Evolutionary conservation across 2,797 vertebrate genomes (phyloP), one percentile per base, ranked within the genome.

Genomic region (Syngnathus rostellatus): DNA sequence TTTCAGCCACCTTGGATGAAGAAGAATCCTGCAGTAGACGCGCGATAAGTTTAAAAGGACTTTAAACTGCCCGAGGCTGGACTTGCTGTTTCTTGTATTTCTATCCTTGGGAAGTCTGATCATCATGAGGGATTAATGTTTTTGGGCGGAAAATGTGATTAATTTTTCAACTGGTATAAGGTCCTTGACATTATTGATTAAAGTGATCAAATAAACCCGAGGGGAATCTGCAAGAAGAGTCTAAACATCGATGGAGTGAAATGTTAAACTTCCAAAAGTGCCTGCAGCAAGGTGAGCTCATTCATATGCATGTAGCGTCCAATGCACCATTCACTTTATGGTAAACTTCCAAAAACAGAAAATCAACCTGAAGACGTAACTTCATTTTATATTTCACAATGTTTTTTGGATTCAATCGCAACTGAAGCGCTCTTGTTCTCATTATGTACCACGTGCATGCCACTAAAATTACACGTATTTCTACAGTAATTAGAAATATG

Each of bases 211-310:
- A 74, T 58, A 8, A 50, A 4, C 11, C 7, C 17, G 40, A 45
- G 72, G 66, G 54, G 51, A 3, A 9, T 53, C 65, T 65, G 17
- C 40, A 21, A 63, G 38, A 63, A 23, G 17, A 68, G 59, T 63
- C 41, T 61, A 2, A 75, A 67, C 77, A 77, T 79, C 81, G 62
- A 91, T 90, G 90, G 88, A 90, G 72, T 88, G 81, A 91, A 68
- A 68, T 65, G 65, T 54, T 74, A 23, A 53, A 74, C 73, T 79
- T 69, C 72, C 46, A 72, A 81, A 88, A 90, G 90, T 89, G 85
- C 86, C 89, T 88, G 68, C 74, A 81, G 84, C 76, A 87, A 89
- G 89, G 90, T 90, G 87, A 83, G 75, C 23, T 61, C 50, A 68
- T 50, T 61, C 50, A 68, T 50, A 68, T 62, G 64, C 53, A 59